A percentile compares a stretch with the other conserved stretches of the same genome.
Evolutionary conservation across 2,797 vertebrate species (phyloP).

Genomic region (Lophius americanus): DNA sequence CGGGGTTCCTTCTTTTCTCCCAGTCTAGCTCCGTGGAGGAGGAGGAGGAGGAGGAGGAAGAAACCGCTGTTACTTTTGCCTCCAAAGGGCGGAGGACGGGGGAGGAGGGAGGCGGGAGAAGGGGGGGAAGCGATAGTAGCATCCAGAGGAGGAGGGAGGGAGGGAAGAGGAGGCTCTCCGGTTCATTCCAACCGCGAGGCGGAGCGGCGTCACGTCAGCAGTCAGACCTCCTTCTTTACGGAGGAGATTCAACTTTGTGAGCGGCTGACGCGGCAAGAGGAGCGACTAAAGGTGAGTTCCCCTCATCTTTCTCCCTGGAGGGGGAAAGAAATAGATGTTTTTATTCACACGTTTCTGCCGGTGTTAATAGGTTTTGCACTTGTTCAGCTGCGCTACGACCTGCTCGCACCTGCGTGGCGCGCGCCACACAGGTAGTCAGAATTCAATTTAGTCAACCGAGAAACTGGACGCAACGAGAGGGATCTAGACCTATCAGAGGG

Average conservation of each 20-base stretch:
- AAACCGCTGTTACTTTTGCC: slow-evolving; percentile 72
- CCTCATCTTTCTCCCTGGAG: not conserved
- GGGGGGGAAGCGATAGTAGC: slow-evolving; percentile 43
- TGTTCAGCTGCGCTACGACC: slow-evolving; percentile 5
- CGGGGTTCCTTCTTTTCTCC: slow-evolving; percentile 76
- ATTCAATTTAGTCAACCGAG: too few relatives aligned
- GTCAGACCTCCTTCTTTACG: slow-evolving; percentile 17
- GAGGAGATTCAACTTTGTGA: slow-evolving; percentile 62
- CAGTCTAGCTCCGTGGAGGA: slow-evolving; percentile 74
- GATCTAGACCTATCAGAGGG: rapidly evolving
- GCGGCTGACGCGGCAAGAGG: slow-evolving; percentile 41
- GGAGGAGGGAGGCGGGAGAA: slow-evolving; percentile 34
- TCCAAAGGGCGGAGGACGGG: slow-evolving; percentile 21
- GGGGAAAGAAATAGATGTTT: rapidly evolving
- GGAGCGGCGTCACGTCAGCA: slow-evolving; percentile 29
- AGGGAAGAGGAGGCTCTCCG: slow-evolving; percentile 45
- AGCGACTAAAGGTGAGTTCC: slow-evolving; percentile 69
- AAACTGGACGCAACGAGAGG: not conserved
- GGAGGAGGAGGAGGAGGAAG: slow-evolving; percentile 62
- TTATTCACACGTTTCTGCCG: not conserved
- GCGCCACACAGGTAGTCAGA: not conserved
- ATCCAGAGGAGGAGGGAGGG: slow-evolving; percentile 50
- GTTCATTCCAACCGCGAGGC: slow-evolving; percentile 49
- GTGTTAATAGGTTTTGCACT: slow-evolving; percentile 22
- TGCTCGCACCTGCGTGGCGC: slow-evolving; percentile 24